Evolutionary conservation across 2,797 vertebrate genomes (phyloP).

Genomic region (Spea hammondii): DNA sequence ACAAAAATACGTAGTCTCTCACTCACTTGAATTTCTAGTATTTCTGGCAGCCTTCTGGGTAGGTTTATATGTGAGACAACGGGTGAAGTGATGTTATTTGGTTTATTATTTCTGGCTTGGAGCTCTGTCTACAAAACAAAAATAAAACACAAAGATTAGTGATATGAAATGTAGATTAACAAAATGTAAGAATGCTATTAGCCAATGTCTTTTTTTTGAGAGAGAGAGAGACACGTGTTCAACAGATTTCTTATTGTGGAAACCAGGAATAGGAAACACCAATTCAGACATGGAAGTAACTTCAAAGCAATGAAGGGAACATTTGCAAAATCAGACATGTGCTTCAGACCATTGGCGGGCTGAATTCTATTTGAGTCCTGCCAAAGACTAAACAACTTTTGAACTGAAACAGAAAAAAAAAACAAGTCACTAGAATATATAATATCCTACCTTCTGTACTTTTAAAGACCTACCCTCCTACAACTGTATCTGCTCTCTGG

Average conservation of each 20-base stretch:
- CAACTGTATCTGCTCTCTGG: constrained; percentile 34
- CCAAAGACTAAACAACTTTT: constrained; percentile 52
- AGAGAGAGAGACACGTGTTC: constrained; percentile 48
- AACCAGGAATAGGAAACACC: constrained; percentile 45
- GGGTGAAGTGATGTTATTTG: constrained; percentile 37
- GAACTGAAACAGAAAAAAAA: constrained; percentile 44
- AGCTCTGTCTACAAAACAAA: constrained; percentile 45
- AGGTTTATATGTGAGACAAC: constrained; percentile 36
- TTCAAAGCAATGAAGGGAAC: constrained; percentile 66
- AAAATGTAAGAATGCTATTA: constrained; percentile 50
- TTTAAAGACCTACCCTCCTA: constrained; percentile 21
- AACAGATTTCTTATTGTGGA: constrained; percentile 48
- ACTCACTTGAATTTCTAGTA: too few relatives aligned
- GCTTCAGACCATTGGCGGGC: constrained; percentile 61
- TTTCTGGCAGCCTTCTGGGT: too few relatives aligned
- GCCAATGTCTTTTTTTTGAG: constrained; percentile 41
- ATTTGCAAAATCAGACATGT: constrained; percentile 69
- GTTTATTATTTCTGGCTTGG: constrained; percentile 55
- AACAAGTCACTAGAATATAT: constrained; percentile 36
- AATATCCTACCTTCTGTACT: constrained; percentile 36
- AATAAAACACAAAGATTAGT: constrained; percentile 59
- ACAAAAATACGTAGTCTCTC: constrained; percentile 2
- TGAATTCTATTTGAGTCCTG: constrained; percentile 50
- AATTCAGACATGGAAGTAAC: constrained; percentile 55
- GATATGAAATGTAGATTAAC: constrained; percentile 55